Conservation (phyloP, 2,113 vertebrate genomes). For the Myodes glareolus region DNA sequence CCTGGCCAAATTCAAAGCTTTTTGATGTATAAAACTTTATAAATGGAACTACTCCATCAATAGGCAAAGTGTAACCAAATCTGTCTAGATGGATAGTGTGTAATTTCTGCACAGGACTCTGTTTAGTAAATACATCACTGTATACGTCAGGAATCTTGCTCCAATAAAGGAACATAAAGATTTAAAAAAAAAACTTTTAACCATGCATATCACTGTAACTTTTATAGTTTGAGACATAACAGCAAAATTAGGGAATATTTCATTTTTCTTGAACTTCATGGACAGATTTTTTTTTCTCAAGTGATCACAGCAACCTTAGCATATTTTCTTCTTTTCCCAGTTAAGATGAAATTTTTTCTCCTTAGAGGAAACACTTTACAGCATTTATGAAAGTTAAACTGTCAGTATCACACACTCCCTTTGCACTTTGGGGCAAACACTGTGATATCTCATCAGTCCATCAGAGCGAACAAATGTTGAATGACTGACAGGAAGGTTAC, state of each 20-base stretch:
- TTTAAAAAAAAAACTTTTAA: no score
- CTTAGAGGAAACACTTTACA: not conserved
- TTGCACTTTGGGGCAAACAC: not conserved
- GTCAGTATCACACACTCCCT: not conserved
- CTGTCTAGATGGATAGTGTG: conserved; percentile 79
- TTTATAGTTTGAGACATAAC: not conserved
- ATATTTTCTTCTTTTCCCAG: not conserved
- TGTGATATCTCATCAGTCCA: not conserved
- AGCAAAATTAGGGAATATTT: not conserved
- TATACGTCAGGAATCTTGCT: conserved; percentile 80
- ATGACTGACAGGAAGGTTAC: not conserved
- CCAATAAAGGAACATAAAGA: conserved; percentile 82
- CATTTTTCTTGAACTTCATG: not conserved
- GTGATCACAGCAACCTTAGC: not conserved
- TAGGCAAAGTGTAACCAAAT: conserved; percentile 78
- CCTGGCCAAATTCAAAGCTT: conserved; percentile 68
- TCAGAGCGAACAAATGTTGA: not conserved
- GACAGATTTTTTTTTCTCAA: not conserved
- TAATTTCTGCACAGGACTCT: conserved; percentile 78
- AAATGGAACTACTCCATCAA: conserved; percentile 72
- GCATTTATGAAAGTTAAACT: not conserved
- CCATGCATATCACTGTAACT: not conserved
- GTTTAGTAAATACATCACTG: conserved; percentile 78
- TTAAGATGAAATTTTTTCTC: not conserved
- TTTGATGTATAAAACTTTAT: conserved; percentile 75